A percentile compares a stretch with the other conserved stretches of the same genome.
These are phyloP conservation scores for Excalfactoria chinensis DNA, from an alignment of 2,113 vertebrate genomes.

Conservation along the genomic window DNA sequence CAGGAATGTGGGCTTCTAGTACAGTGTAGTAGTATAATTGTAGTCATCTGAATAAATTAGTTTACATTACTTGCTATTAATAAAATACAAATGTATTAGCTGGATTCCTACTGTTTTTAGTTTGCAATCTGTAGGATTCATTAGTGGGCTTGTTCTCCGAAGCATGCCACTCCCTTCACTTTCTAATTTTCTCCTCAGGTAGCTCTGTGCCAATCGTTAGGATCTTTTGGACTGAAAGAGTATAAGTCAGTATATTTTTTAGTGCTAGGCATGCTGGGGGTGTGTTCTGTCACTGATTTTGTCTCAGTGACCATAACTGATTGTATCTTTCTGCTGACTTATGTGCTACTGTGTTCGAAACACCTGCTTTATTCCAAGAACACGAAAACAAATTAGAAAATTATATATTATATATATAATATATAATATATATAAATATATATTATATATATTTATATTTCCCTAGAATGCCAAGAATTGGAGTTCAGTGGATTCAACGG, in stretches of 20 bases:
- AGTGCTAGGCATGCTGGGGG: fast-evolving
- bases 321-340: background rate
- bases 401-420: too few relatives aligned
- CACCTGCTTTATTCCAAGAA: background rate
- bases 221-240: background rate
- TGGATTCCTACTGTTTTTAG: background rate
- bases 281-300: background rate
- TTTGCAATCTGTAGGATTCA: background rate
- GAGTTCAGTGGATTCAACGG: background rate
- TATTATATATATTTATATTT: background rate
- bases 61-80: background rate
- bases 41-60: background rate
- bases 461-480: background rate
- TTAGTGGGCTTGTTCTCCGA: background rate
- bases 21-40: background rate
- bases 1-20: background rate
- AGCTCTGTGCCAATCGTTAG: background rate
- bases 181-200: background rate
- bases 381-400: background rate
- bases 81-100: background rate
- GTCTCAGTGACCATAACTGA: background rate
- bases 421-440: background rate
- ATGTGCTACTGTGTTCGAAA: background rate
- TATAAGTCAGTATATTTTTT: background rate
- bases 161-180: background rate